Conservation (phyloP, 2,113 vertebrate species). For the Micromys minutus region DNA sequence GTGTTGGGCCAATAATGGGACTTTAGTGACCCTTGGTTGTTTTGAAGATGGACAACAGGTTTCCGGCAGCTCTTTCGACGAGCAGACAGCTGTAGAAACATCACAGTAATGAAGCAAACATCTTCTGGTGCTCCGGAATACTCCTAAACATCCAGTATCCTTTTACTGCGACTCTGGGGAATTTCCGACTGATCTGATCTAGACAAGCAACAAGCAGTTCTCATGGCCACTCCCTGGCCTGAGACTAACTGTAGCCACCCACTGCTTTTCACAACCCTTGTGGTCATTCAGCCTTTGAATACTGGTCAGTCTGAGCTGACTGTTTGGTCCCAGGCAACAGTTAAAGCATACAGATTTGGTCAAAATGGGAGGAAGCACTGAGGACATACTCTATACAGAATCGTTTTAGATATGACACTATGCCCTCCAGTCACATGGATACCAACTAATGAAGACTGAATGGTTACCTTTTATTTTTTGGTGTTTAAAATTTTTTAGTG, state of each 20-base stretch:
- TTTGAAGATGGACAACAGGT: constrained; percentile 59
- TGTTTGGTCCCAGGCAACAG: background rate
- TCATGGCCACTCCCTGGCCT: background rate
- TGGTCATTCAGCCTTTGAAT: background rate
- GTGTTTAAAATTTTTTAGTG: background rate
- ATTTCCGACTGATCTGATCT: background rate
- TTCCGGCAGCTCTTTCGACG: constrained; percentile 61
- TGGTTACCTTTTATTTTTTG: background rate
- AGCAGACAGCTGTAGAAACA: constrained; percentile 55
- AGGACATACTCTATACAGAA: background rate
- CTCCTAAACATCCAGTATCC: background rate
- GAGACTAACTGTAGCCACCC: background rate
- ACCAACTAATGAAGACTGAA: background rate
- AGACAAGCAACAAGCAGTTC: background rate
- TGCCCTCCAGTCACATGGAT: background rate
- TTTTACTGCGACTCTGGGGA: background rate
- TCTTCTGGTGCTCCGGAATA: background rate
- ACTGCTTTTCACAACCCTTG: background rate
- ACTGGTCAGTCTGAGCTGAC: background rate
- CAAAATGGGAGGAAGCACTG: background rate
- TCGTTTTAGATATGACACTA: background rate
- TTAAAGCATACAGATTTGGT: background rate
- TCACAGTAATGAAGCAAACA: constrained; percentile 2
- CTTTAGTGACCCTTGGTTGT: constrained; percentile 60
- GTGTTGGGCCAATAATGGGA: constrained; percentile 39